These are phyloP conservation scores for Porphyrio hochstetteri DNA, from an alignment of 2,113 vertebrate species.

Conservation along the genomic window DNA sequence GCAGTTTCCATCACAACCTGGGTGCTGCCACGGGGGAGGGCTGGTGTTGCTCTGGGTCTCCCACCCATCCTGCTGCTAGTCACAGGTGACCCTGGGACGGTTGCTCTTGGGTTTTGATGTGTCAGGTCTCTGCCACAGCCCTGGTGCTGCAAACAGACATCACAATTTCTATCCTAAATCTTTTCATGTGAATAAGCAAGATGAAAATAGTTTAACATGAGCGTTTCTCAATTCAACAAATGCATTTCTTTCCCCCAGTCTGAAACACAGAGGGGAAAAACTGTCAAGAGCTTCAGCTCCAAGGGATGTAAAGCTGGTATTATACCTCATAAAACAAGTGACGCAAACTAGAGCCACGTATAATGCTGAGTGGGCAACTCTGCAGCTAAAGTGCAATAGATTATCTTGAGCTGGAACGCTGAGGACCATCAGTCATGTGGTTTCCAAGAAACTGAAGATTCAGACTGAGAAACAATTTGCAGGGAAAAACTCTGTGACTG, in stretches of 20 bases:
- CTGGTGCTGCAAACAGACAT: fast-evolving
- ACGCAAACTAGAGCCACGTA: background rate
- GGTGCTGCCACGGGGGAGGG: background rate
- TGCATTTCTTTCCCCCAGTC: background rate
- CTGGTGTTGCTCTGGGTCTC: background rate
- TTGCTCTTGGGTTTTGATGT: background rate
- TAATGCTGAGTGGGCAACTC: constrained; percentile 57
- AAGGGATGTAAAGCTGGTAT: background rate
- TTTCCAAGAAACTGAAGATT: constrained; percentile 54
- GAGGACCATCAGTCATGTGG: constrained; percentile 49
- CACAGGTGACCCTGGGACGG: background rate
- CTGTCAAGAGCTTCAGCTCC: background rate
- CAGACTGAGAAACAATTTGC: constrained; percentile 14
- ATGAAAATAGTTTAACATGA: background rate
- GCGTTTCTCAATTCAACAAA: constrained; percentile 3
- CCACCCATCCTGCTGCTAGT: fast-evolving
- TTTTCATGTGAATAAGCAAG: constrained; percentile 6
- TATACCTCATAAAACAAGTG: constrained; percentile 16
- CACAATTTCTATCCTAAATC: background rate
- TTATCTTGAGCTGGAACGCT: background rate
- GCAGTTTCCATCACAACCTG: background rate
- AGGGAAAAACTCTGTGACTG: background rate
- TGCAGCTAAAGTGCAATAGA: constrained; percentile 39
- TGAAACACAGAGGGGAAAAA: constrained; percentile 27
- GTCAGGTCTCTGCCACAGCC: background rate